A percentile compares a stretch with the other conserved stretches of the same genome.
Evolutionary conservation across 1,140 invertebrate genomes (phyloP).

Genomic region (Calliopsis andreniformis): DNA sequence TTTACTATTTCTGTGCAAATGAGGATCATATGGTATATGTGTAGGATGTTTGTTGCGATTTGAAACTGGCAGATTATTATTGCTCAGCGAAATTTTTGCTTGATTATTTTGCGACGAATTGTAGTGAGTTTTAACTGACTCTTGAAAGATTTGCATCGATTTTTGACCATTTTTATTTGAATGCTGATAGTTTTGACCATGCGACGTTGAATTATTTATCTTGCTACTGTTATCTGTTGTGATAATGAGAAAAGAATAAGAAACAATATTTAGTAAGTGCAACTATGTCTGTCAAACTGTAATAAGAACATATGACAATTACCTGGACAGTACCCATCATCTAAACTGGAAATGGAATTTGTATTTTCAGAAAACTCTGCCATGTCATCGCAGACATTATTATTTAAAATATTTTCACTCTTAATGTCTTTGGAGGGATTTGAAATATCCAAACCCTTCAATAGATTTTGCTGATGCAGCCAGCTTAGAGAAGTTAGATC

Average conservation of each 20-base stretch:
- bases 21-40: slow-evolving; percentile 88
- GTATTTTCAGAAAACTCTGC: slow-evolving; percentile 74
- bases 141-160: slow-evolving; percentile 67
- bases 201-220: slow-evolving; percentile 43
- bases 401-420: slow-evolving; percentile 74
- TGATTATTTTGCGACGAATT: slow-evolving; percentile 75
- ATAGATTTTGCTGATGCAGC: slow-evolving; percentile 94
- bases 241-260: slow-evolving; percentile 1
- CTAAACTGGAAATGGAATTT: slow-evolving; percentile 75
- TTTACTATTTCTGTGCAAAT: slow-evolving; percentile 92
- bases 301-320: slow-evolving; percentile 10
- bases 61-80: slow-evolving; percentile 78
- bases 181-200: slow-evolving; percentile 66
- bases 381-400: slow-evolving; percentile 76
- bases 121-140: slow-evolving; percentile 68
- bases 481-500: slow-evolving; percentile 94
- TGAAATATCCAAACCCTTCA: slow-evolving; percentile 86
- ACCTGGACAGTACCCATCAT: slow-evolving; percentile 79
- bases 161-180: slow-evolving; percentile 67
- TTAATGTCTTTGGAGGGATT: slow-evolving; percentile 74
- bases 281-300: background rate
- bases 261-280: background rate
- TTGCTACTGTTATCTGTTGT: slow-evolving; percentile 73
- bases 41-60: slow-evolving; percentile 86
- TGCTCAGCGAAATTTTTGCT: slow-evolving; percentile 78